Percentiles rank a stretch among this genome's conserved stretches.
phyloP scores from a whole-genome alignment of 2,888 invertebrate species.

The Harpalus rubripes region DNA sequence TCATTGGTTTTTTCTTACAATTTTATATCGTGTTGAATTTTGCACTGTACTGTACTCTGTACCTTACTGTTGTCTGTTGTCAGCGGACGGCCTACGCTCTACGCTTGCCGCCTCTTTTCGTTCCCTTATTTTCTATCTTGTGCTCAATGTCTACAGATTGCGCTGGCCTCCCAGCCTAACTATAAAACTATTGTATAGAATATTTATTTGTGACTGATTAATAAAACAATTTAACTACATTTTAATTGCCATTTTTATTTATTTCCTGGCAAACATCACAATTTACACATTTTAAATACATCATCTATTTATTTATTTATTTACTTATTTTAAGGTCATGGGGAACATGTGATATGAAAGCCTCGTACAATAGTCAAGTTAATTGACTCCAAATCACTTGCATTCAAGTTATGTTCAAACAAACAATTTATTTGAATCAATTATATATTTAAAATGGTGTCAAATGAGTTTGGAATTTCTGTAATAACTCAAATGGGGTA shows the following conservation, averaged over 20 bases:
- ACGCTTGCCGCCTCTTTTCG: background rate
- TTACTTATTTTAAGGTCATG: too few relatives aligned
- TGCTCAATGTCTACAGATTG: constrained; percentile 61
- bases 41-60: constrained; percentile 7
- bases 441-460: too few relatives aligned
- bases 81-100: constrained; percentile 54
- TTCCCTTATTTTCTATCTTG: constrained; percentile 49
- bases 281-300: constrained; percentile 5
- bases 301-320: too few relatives aligned
- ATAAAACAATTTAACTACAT: constrained; percentile 61
- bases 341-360: too few relatives aligned
- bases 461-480: too few relatives aligned
- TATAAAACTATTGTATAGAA: constrained; percentile 60
- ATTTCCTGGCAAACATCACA: constrained; percentile 47
- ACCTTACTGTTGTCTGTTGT: background rate
- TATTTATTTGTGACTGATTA: constrained; percentile 67
- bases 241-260: constrained; percentile 53
- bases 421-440: too few relatives aligned
- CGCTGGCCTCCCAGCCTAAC: constrained; percentile 48
- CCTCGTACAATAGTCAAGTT: too few relatives aligned
- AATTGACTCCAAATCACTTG: too few relatives aligned
- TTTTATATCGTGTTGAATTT: constrained; percentile 54
- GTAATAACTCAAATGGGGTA: too few relatives aligned
- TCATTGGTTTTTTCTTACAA: constrained; percentile 51
- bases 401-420: too few relatives aligned